Conservation (phyloP, 2,888 invertebrate species). For the Trichogramma dendrolimi region DNA sequence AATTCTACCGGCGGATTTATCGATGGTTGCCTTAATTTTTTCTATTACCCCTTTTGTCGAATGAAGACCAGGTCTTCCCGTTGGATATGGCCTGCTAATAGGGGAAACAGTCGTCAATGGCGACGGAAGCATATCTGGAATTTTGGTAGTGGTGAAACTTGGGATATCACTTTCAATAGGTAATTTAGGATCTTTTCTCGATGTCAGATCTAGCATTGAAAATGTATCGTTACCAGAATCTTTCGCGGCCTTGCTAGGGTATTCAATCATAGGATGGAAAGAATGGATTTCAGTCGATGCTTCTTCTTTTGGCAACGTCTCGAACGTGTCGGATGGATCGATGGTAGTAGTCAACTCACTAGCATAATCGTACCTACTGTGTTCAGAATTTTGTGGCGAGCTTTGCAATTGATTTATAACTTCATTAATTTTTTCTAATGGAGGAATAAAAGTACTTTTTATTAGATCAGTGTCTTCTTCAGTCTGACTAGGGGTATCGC, state of each 20-base stretch:
- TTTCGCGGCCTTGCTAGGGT: not conserved
- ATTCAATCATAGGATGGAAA: constrained; percentile 3
- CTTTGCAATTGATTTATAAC: constrained; percentile 22
- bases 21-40: constrained; percentile 26
- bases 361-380: constrained; percentile 9
- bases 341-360: constrained; percentile 18
- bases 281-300: not conserved
- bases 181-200: too few relatives aligned
- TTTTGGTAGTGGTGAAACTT: too few relatives aligned
- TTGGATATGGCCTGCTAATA: too few relatives aligned
- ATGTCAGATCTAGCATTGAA: not conserved
- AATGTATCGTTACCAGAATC: constrained; percentile 15
- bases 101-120: too few relatives aligned
- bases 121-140: too few relatives aligned
- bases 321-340: constrained; percentile 16
- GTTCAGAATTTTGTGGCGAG: constrained; percentile 7
- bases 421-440: constrained; percentile 24
- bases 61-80: constrained; percentile 7
- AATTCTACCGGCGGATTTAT: constrained; percentile 26
- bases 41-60: constrained; percentile 21
- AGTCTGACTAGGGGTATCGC: constrained; percentile 14
- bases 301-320: constrained; percentile 16
- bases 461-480: constrained; percentile 14
- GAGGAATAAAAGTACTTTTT: constrained; percentile 10
- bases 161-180: too few relatives aligned